These are phyloP conservation scores for Ia io DNA, from an alignment of 2,113 vertebrate genomes.

Conservation along the genomic window DNA sequence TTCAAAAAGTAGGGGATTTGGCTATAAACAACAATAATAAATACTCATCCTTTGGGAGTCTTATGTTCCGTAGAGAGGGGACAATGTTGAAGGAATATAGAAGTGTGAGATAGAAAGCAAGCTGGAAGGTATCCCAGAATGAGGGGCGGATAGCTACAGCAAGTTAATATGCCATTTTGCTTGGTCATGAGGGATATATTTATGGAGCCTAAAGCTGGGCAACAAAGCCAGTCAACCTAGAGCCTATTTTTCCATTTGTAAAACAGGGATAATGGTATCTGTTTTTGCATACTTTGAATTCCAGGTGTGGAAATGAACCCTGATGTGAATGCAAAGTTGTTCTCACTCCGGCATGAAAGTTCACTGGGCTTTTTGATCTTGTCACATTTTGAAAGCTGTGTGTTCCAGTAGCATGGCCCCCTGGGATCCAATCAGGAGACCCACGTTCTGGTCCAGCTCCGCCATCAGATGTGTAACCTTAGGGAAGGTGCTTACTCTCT, in stretches of 20 bases:
- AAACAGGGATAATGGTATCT: constrained; percentile 27
- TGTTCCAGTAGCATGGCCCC: neutral
- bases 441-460: neutral
- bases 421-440: neutral
- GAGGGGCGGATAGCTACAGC: neutral
- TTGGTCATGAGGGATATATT: neutral
- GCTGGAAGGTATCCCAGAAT: neutral
- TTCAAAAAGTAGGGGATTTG: neutral
- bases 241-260: constrained; percentile 26
- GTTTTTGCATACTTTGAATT: constrained; percentile 51
- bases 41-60: neutral
- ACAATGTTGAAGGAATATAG: neutral
- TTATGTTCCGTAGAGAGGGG: neutral
- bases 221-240: neutral
- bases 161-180: neutral
- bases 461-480: neutral
- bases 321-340: constrained; percentile 40
- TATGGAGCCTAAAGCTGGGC: neutral
- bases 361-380: constrained; percentile 30
- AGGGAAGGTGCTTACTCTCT: neutral
- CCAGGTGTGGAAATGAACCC: constrained; percentile 28
- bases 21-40: neutral
- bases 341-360: constrained; percentile 24
- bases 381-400: constrained; percentile 35
- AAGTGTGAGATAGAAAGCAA: neutral